Conservation (phyloP, 2,888 invertebrate species). For the Apodemia zela region DNA sequence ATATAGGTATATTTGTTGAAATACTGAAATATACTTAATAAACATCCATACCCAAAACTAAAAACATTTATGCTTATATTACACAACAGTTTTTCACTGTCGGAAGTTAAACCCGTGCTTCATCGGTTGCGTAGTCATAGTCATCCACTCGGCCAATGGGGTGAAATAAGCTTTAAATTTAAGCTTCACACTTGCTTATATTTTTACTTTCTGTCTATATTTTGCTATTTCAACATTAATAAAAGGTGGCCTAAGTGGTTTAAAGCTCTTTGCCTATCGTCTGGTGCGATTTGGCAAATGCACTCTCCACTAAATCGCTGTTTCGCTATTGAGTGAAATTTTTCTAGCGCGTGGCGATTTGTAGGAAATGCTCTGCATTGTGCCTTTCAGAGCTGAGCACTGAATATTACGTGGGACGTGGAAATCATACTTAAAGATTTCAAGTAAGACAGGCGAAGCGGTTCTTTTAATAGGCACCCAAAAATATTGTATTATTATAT, state of each 20-base stretch:
- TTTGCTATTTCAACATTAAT: background rate
- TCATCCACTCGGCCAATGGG: too few species aligned
- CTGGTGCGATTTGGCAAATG: conserved; percentile 56
- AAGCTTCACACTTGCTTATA: background rate
- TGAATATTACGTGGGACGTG: conserved; percentile 14
- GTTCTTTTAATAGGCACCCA: too few species aligned
- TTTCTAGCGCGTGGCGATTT: conserved; percentile 49
- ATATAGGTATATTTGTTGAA: too few species aligned
- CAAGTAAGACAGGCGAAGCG: background rate
- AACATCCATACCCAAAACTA: too few species aligned
- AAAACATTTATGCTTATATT: too few species aligned
- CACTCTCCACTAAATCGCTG: conserved; percentile 57
- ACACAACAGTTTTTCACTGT: background rate
- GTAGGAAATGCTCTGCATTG: conserved; percentile 45
- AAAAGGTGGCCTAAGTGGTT: background rate
- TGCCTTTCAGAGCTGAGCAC: conserved; percentile 19
- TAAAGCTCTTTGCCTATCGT: conserved; percentile 21
- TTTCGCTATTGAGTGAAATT: conserved; percentile 64
- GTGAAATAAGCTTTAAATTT: background rate
- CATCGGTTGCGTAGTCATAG: too few species aligned
- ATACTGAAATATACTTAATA: too few species aligned
- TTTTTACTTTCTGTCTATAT: background rate
- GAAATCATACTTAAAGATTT: conserved; percentile 5
- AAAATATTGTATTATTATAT: too few species aligned
- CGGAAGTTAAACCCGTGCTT: background rate